phyloP scores from a whole-genome alignment of 2,113 vertebrate species.

The Cyanistes caeruleus region DNA sequence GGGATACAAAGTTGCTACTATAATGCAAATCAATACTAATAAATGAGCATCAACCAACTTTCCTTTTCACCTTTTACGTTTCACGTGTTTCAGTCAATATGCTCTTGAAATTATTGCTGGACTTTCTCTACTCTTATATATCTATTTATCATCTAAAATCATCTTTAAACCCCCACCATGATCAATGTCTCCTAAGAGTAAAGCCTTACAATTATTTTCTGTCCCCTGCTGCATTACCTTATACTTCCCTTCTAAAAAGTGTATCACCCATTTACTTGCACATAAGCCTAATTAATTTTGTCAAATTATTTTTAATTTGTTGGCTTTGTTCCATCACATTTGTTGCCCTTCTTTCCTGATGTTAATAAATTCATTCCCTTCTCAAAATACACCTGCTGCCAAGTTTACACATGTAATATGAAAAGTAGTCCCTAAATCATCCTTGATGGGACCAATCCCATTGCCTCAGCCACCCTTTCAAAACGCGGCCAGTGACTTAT shows the following conservation, averaged over 20 bases:
- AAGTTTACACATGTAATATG: conserved; percentile 18
- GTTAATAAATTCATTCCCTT: conserved; percentile 4
- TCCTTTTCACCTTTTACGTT: conserved; percentile 41
- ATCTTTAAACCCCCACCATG: not conserved
- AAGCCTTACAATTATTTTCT: conserved; percentile 27
- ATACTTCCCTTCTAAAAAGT: conserved; percentile 18
- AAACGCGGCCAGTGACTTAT: not conserved
- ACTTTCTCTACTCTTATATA: not conserved
- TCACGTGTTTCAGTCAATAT: conserved; percentile 5
- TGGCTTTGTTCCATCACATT: conserved; percentile 54
- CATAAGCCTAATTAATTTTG: conserved; percentile 67
- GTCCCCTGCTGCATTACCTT: conserved; percentile 33
- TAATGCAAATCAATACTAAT: conserved; percentile 60
- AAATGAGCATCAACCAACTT: conserved; percentile 38
- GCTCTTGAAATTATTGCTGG: conserved; percentile 15
- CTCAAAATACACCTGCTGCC: conserved; percentile 18
- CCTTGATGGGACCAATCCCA: not conserved
- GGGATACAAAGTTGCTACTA: not conserved
- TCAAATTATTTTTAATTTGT: conserved; percentile 65
- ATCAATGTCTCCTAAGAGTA: not conserved
- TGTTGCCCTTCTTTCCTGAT: conserved; percentile 1
- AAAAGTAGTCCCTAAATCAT: conserved; percentile 11
- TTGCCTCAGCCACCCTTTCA: not conserved
- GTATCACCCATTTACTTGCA: conserved; percentile 21
- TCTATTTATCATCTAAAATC: not conserved